Evolutionary conservation across 92 coral and sea anemone genomes (phyloP), one percentile per base, ranked within the genome.

Genomic region (Porites divaricata): DNA sequence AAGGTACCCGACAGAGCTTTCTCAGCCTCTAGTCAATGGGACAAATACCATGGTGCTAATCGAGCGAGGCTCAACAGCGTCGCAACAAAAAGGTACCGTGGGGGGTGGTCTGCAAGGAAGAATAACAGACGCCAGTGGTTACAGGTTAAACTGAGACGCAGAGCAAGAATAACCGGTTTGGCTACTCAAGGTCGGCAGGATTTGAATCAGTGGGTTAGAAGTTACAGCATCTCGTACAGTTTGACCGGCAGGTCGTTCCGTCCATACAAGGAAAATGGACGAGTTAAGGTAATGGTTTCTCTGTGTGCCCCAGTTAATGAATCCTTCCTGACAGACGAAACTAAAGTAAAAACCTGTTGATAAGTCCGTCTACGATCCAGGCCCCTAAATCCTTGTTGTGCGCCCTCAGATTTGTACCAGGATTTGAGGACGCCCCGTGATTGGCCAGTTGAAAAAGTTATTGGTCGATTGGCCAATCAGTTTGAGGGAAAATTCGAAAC

Each of bases 71-170:
- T 94, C 50, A 86, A 94, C 84, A 81, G 67, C 23, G 83, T 76
- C 23, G 83, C 86, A 1, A 88, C 83, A 10, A 89, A 85, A 63
- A 70, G 80, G 20, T 63, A 89, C 49, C 83, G 87, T 22, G 99
- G 98, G 59, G 98, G 90, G 11, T 92, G 98, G 95, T 89, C 96
- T 45, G 96, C 96, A 14, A 92, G 35, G 84, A 86, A 25, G 76
- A 88, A 93, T 87, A 85, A 91, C 75, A 86, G 72, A 74, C 78
- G 87, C 3, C 93, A 90, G 65, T 91, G 93, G 97, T 81, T 94
- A 25, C 95, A 94, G 49, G 74, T 83, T 17, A 83, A 22, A 54
- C 81, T 83, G 35, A 20, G n/a, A 63, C 80, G 75, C 17, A 65
- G 49, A 73, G 64, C 87, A 22, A 75, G 28, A 75, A 75, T 83